These are phyloP conservation scores for Hydroisotoma schaefferi DNA, from an alignment of 2,888 invertebrate genomes.

Conservation along the genomic window DNA sequence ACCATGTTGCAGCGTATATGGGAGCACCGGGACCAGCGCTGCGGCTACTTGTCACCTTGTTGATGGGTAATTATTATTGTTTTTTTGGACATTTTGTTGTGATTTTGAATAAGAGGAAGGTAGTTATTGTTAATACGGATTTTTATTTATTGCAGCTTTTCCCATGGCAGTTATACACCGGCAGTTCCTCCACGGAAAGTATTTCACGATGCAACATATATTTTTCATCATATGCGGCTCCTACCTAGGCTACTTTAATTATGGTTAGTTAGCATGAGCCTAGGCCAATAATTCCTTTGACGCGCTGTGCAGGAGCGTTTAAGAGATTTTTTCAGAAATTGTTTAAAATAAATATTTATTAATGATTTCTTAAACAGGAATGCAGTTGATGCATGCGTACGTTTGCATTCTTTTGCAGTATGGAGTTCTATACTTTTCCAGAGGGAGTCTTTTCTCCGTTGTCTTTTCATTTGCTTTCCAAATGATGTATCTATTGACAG, in stretches of 20 bases:
- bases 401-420: slow-evolving; percentile 70
- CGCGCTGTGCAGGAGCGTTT: background rate
- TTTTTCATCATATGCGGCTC: slow-evolving; percentile 72
- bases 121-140: slow-evolving; percentile 50
- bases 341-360: no score
- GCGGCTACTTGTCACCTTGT: slow-evolving; percentile 62
- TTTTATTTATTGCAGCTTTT: slow-evolving; percentile 61
- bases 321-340: slow-evolving; percentile 4
- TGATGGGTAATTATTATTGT: slow-evolving; percentile 58
- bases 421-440: slow-evolving; percentile 61
- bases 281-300: no score
- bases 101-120: background rate
- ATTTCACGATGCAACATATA: slow-evolving; percentile 63
- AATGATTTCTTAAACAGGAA: slow-evolving; percentile 53
- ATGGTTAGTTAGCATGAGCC: no score
- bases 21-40: slow-evolving; percentile 65
- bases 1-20: slow-evolving; percentile 54
- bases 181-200: slow-evolving; percentile 58
- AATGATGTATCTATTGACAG: slow-evolving; percentile 69
- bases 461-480: slow-evolving; percentile 73
- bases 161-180: slow-evolving; percentile 67
- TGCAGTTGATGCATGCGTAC: slow-evolving; percentile 70
- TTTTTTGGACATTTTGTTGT: background rate
- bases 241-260: slow-evolving; percentile 76
- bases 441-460: slow-evolving; percentile 65